These are phyloP conservation scores for Styela clava DNA, from an alignment of 23 tunicate species.

Conservation along the genomic window DNA sequence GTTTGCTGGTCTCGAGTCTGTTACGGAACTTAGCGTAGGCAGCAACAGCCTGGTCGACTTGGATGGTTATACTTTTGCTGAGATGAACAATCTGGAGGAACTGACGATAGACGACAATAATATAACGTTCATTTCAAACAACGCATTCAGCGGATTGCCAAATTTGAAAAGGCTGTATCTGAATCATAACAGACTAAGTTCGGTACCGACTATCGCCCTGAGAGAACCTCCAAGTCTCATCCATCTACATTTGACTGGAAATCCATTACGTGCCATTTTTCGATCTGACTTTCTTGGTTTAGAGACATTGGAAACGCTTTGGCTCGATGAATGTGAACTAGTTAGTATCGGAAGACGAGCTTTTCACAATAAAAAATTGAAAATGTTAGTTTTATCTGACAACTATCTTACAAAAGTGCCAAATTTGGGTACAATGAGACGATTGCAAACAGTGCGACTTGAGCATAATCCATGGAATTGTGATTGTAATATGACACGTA, in stretches of 20 bases:
- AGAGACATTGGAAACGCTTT: background rate
- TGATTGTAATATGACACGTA: constrained; percentile 6
- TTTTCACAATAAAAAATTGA: constrained; percentile 13
- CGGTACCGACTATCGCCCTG: constrained; percentile 2
- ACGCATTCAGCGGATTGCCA: constrained; percentile 16
- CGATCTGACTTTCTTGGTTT: constrained; percentile 1
- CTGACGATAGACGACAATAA: constrained; percentile 9
- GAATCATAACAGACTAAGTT: background rate
- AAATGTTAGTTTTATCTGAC: constrained; percentile 2
- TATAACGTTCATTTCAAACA: background rate
- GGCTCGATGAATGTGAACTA: constrained; percentile 25
- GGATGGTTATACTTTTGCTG: background rate
- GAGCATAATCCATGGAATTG: constrained; percentile 23
- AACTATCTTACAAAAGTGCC: constrained; percentile 12
- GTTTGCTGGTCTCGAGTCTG: constrained; percentile 12
- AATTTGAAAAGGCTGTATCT: constrained; percentile 4
- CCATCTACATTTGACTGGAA: constrained; percentile 1
- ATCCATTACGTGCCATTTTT: background rate
- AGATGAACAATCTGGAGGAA: background rate
- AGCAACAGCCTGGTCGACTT: background rate
- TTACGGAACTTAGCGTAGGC: background rate
- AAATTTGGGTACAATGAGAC: constrained; percentile 9
- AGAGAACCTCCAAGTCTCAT: background rate
- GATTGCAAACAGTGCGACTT: background rate
- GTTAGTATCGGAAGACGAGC: background rate